Base-by-base conservation (phyloP, 2,888 invertebrate genomes). In the Orthosia incerta region DNA sequence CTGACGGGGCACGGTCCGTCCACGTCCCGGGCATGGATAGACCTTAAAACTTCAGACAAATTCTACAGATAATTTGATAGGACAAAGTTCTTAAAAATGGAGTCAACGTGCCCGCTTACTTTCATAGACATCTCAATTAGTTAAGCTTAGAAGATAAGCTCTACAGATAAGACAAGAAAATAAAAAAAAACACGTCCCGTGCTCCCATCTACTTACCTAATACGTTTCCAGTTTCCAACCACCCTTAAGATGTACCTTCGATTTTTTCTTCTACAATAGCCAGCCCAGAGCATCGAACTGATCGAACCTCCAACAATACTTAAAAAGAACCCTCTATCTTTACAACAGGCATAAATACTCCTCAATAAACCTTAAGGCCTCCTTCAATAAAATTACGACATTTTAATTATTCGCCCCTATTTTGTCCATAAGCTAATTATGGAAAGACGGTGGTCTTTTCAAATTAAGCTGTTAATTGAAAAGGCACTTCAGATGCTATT, bases 361-460 rank as follows among this genome's bases (percentile, higher is more conserved):
- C 79, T 83, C 86, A 91, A 95, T 95, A 95, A 95, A 92, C 86
- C 79, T 81, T 83, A 79, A 85, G 88, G 88, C 90, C 90, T 89
- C 90, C 88, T 77, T 85, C 90, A 94, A 95, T 96, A 95, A 95
- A 95, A 95, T 95, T 95, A 95, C 93, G 95, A 95, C 96, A 94
- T 95, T 96, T 96, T 95, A 94, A 96, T 95, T 94, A 94, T 89
- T 88, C 90, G 90, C 92, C 94, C 94, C 95, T 95, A 95, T 95
- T 96, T 95, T 95, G 96, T 95, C 93, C 92, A 93, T 88, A 90
- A 84, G 79, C 74, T 85, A 86, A 88, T 86, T 87, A 84, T 65
- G 72, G 64, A 61, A 61, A 79, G 93, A 93, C 94, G 94, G 95
- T 95, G 95, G 95, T 95, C 95, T 93, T 94, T 93, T 93, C 93